These are phyloP conservation scores for Trachymyrmex septentrionalis DNA, from an alignment of 1,140 invertebrate species.

Conservation along the genomic window DNA sequence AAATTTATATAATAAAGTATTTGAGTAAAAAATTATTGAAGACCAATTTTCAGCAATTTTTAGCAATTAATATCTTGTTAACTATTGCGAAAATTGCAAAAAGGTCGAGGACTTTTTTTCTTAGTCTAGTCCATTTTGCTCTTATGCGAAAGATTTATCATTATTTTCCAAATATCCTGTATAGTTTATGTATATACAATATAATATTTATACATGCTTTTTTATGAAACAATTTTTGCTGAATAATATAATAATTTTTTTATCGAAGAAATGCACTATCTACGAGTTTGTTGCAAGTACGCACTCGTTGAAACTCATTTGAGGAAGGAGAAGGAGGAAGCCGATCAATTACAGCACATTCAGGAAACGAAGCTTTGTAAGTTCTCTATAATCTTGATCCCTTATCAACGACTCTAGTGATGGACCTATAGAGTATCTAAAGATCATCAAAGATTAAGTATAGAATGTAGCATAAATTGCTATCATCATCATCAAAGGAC, in stretches of 20 bases:
- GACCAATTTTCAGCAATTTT: too few relatives aligned
- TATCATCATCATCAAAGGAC: conserved; percentile 71
- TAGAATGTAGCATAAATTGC: conserved; percentile 75
- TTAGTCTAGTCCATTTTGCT: too few relatives aligned
- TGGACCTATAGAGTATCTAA: conserved; percentile 21
- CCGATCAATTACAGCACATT: conserved; percentile 44
- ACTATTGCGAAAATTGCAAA: too few relatives aligned
- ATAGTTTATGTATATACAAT: too few relatives aligned
- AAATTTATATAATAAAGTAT: too few relatives aligned
- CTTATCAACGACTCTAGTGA: conserved; percentile 11
- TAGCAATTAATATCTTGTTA: too few relatives aligned
- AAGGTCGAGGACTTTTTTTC: too few relatives aligned
- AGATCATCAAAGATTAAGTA: conserved; percentile 33
- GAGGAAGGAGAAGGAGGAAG: neutral
- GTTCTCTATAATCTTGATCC: conserved; percentile 36
- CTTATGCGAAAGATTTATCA: too few relatives aligned
- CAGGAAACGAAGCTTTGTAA: conserved; percentile 44
- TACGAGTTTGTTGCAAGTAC: neutral
- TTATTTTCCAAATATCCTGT: too few relatives aligned
- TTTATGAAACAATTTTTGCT: too few relatives aligned
- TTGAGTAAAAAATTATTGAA: too few relatives aligned
- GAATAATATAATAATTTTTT: neutral
- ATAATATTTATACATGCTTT: too few relatives aligned
- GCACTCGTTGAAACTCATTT: neutral
- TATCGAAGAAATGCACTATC: neutral